Evolutionary conservation across 2,888 invertebrate species (phyloP).

Genomic region (Drosophila aldrichi): DNA sequence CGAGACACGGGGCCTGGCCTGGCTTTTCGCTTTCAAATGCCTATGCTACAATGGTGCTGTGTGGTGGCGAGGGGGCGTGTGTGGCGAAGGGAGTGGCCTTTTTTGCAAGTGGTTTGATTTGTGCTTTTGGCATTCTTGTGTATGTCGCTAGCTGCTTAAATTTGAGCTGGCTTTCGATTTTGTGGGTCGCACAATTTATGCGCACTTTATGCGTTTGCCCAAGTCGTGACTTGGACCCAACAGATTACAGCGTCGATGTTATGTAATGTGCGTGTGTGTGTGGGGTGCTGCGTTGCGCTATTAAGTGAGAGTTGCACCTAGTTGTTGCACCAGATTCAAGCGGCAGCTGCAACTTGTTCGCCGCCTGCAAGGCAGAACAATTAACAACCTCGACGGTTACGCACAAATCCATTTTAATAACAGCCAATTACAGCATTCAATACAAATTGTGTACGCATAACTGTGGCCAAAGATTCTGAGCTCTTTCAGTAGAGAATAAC

Average conservation of each 20-base stretch:
- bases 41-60: slow-evolving; percentile 36
- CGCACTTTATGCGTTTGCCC: slow-evolving; percentile 71
- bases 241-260: slow-evolving; percentile 34
- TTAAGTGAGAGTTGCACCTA: slow-evolving; percentile 53
- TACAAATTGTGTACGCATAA: slow-evolving; percentile 1
- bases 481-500: not conserved
- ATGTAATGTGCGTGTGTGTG: slow-evolving; percentile 44
- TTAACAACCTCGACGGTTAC: slow-evolving; percentile 29
- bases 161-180: slow-evolving; percentile 62
- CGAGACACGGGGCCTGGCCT: slow-evolving; percentile 26
- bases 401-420: slow-evolving; percentile 27
- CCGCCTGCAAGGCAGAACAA: slow-evolving; percentile 46
- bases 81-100: slow-evolving; percentile 22
- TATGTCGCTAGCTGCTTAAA: slow-evolving; percentile 41
- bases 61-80: not conserved
- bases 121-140: slow-evolving; percentile 52
- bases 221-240: slow-evolving; percentile 67
- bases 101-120: slow-evolving; percentile 58
- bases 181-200: slow-evolving; percentile 78
- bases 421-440: slow-evolving; percentile 26
- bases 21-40: slow-evolving; percentile 53
- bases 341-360: slow-evolving; percentile 46
- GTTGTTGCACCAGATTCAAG: slow-evolving; percentile 40
- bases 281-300: slow-evolving; percentile 19
- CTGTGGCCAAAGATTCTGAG: not conserved